phyloP scores from a whole-genome alignment of 2,888 invertebrate genomes.

The Siphlonurus alternatus region DNA sequence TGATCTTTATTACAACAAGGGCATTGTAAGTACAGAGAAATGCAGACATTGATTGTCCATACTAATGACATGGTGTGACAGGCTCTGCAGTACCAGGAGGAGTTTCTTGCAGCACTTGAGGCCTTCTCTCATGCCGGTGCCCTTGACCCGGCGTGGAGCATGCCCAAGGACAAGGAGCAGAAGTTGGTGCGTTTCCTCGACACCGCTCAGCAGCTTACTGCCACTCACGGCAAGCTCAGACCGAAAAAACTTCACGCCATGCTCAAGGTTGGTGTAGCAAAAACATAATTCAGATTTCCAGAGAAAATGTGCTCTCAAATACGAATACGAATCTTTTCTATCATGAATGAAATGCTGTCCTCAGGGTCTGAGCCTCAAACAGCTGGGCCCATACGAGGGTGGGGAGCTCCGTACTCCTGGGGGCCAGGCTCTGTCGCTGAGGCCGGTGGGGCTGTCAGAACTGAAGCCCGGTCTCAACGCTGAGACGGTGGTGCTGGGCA shows the following conservation, averaged over 20 bases:
- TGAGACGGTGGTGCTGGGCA: constrained; percentile 51
- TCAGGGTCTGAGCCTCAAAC: constrained; percentile 45
- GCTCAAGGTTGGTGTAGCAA: constrained; percentile 37
- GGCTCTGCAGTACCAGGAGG: constrained; percentile 65
- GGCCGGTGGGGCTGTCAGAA: constrained; percentile 31
- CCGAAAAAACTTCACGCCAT: constrained; percentile 49
- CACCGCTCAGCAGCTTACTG: constrained; percentile 42
- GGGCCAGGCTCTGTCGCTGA: constrained; percentile 34
- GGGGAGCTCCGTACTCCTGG: constrained; percentile 35
- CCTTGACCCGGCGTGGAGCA: constrained; percentile 61
- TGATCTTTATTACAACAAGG: constrained; percentile 71
- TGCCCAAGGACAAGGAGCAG: constrained; percentile 41
- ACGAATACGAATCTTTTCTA: background rate
- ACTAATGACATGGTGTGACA: constrained; percentile 21
- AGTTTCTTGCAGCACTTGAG: constrained; percentile 49
- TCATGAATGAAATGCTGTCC: constrained; percentile 13
- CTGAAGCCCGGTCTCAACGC: constrained; percentile 45
- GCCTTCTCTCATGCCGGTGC: constrained; percentile 47
- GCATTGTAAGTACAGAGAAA: constrained; percentile 56
- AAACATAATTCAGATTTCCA: too few relatives aligned
- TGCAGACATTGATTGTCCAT: too few relatives aligned
- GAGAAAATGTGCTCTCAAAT: background rate
- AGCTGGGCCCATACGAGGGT: constrained; percentile 47
- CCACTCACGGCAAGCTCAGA: constrained; percentile 54
- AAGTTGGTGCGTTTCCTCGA: constrained; percentile 46